Base-by-base conservation (phyloP, 2,113 vertebrate species). In the Nematolebias whitei region DNA sequence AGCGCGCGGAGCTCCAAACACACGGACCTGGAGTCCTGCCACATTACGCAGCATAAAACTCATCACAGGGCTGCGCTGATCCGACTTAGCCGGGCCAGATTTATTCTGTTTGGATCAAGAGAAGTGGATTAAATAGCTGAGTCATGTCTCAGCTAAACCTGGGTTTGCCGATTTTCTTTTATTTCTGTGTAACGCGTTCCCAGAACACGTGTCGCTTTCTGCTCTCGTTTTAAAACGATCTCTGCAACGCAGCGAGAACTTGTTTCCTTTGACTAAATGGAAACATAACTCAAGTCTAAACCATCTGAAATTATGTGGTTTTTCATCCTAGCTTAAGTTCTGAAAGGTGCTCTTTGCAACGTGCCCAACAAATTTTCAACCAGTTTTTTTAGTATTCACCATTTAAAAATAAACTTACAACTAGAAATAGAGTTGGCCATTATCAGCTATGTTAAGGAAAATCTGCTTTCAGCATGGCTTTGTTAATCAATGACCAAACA, bases 21-120 rank as follows among this genome's bases (percentile, higher is more conserved):
- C 22, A 53, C 35, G 22, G 23, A 59, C n/a, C 62, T 74, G 79
- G 69, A 79, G 39, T 63, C 41, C 20, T 20, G 86, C 73, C 73
- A 76, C 63, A 57, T 84, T 78, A 74, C 71, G 78, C 78, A 74
- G 76, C 73, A 35, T 73, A 69, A 79, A 70, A 49, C 32, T 78
- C 50, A 39, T 29, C 39, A 23, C 53, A 23, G 58, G 32, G 23
- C 68, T 61, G 74, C 24, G 59, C 74, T 82, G 55, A 71, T 66
- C 74, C 50, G 74, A 39, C 15, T 45, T 7, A 60, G 44, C 74
- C 32, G 65, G 66, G 76, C 76, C 78, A 76, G 53, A 82, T 82
- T 87, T 85, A 78, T 87, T 83, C 78, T 19, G 68, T 76, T 53
- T 55, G 71, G 68, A 79, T 75, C 81, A 68, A 68, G 80, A 65